Base-by-base conservation (phyloP, 2,888 invertebrate genomes). In the Calameuta filiformis region DNA sequence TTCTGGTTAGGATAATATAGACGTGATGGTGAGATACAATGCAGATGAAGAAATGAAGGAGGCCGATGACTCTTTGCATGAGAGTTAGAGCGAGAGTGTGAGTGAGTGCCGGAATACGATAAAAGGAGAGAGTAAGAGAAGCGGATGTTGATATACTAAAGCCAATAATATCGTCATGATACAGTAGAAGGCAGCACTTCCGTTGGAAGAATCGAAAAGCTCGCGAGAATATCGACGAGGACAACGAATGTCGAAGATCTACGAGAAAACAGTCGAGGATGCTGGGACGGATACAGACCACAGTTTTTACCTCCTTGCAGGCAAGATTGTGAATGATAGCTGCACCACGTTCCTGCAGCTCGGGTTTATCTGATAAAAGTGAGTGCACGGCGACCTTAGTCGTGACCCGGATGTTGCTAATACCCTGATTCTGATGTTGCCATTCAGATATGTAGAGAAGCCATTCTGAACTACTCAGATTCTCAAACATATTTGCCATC, bases 291-390 rank as follows among this genome's bases (percentile, higher is more conserved):
- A 95, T 95, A 96, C 97, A 94, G 95, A 97, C 97, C 96, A 98
- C 97, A 92, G 97, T 97, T 95, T 97, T 98, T 94, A 98, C 97
- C 96, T 98, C 98, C 95, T 97, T 98, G 94, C 96, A 96, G 91
- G 97, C 97, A 87, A 98, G 93, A 93, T 98, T 98, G 93, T 97
- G 96, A 86, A 98, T 94, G 83, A 98, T 95, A 86, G 97, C 97
- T 1, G 97, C 94, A 82, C 98, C 98, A 82, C 95, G 93, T 84
- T 97, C 96, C 89, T 96, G 96, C 85, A 98, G 92, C 83, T 93
- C 94, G 30, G 93, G 91, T 79, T 94, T 94, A 80, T 95, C 95
- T 33, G 96, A 94, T 69, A 98, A 94, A 84, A 97, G 92, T 81
- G 96, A 95, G 92, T 98, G 97, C 73, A 98, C 98, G 73, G 96